Base-by-base conservation (phyloP, 2,113 vertebrate species). In the Mobula birostris region DNA sequence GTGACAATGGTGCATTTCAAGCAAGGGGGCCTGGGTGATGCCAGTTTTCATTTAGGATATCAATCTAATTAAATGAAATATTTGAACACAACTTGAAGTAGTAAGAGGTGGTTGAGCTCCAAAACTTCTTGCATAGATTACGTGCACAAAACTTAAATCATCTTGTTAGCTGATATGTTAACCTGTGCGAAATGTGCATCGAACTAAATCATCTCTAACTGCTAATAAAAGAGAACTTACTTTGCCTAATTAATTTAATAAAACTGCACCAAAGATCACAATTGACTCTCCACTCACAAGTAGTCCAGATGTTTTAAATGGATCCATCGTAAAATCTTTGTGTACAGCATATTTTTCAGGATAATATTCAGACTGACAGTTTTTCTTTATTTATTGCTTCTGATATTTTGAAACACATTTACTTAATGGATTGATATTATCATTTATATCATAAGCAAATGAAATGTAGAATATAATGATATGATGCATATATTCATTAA, bases 351-450 rank as follows among this genome's bases (percentile, higher is more conserved):
- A 96, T 96, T 97, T 95, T 97, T 97, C 96, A 96, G 97, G 96
- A 96, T 96, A 97, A 95, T 96, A 97, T 97, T 93, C 96, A 95
- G 95, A 95, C 95, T 95, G 95, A 96, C 96, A 95, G 96, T 97
- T 97, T 97, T 97, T 97, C 97, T 97, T 97, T 97, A 97, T 97
- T 97, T 56, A 74, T 97, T 97, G 97, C 97, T 98, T 97, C 96
- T 96, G 97, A 96, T 97, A 96, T 97, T 97, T 97, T 97, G 96
- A 97, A 97, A 98, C 96, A 97, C 97, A 98, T 99, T 98, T 98
- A 98, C 96, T 97, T 98, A 98, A 99, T 98, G 97, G 97, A 98
- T 98, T 97, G 96, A 96, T 97, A 96, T 97, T 98, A 98, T 96
- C 95, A 97, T 97, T 97, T 96, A 97, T 97, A 97, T 97, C 96